phyloP scores from a whole-genome alignment of 1,140 invertebrate species.

The Vollenhovia emeryi region DNA sequence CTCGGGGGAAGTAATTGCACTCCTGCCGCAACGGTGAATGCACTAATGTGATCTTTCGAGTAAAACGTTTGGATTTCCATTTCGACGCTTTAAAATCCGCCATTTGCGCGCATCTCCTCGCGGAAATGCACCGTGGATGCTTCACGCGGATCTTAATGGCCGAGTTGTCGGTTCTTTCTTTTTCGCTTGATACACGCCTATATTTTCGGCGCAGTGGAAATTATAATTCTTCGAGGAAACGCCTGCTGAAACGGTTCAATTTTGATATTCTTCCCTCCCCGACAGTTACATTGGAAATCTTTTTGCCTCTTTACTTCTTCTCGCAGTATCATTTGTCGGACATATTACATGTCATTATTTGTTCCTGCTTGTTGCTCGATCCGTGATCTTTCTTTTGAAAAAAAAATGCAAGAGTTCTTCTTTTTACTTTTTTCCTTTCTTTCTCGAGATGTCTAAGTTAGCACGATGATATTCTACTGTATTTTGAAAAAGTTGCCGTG shows the following conservation, averaged over 20 bases:
- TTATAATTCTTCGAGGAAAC: neutral
- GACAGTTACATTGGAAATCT: neutral
- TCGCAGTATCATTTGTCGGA: neutral
- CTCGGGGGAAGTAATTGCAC: constrained; percentile 46
- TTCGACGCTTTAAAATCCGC: constrained; percentile 14
- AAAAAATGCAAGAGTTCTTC: neutral
- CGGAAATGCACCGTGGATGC: neutral
- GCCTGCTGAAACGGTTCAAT: neutral
- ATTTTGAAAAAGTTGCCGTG: neutral
- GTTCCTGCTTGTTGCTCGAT: neutral
- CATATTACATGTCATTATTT: neutral
- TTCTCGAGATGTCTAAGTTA: neutral
- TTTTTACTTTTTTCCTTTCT: neutral
- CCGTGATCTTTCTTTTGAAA: neutral
- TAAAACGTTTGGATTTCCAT: constrained; percentile 25
- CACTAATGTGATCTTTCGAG: constrained; percentile 35
- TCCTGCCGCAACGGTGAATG: constrained; percentile 31
- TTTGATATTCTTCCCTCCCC: neutral
- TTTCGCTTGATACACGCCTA: neutral
- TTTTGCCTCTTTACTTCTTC: neutral
- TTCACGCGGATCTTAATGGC: constrained; percentile 7
- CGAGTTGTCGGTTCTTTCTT: neutral
- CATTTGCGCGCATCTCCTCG: neutral
- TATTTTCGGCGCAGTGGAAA: neutral
- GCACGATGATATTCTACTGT: neutral